Evolutionary conservation across 2,113 vertebrate genomes (phyloP), one percentile per base, ranked within the genome.

Genomic region (Sapajus apella): DNA sequence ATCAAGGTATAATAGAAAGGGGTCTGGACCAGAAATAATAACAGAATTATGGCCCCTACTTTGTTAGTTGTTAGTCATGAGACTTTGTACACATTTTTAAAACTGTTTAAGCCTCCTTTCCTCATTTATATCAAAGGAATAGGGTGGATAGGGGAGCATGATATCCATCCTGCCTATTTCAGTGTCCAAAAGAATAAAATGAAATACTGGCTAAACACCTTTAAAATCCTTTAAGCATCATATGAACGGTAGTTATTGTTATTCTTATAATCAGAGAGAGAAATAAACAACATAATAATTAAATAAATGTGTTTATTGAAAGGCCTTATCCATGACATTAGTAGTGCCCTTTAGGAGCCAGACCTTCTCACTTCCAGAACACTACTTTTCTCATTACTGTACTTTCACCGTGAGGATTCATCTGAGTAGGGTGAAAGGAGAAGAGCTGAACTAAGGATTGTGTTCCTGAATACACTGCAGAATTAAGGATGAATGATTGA

Each of bases 231-330:
- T 87, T 61, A 91, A 83, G 9, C 70, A 73, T 43, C 50, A 50
- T 73, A 58, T 10, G 88, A 66, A 56, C 58, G 47, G 4, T 11
- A 90, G 43, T 73, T 81, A 7, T 6, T 47, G 5, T 17, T 82
- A 83, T 20, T 73, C 58, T 79, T 83, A 91, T 64, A 64, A 64
- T 91, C 70, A 88, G 20, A 87, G 43, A 92, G 52, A 72, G 9
- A 90, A 81, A 90, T 0, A 76, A 25, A 55, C 1, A 83, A n/a
- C 13, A 50, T 68, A 85, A 87, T 83, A 76, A 55, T 66, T 52
- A 94, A 76, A 66, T 84, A 82, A 81, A 35, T 70, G 61, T 83
- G 52, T 90, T 90, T 91, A 83, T 79, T 73, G 43, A 87, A 87
- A 23, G 17, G 9, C 20, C 45, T 86, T 89, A 47, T 64, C 64